phyloP scores from a whole-genome alignment of 2,888 invertebrate genomes.

The Callyntrura guangdongensis region DNA sequence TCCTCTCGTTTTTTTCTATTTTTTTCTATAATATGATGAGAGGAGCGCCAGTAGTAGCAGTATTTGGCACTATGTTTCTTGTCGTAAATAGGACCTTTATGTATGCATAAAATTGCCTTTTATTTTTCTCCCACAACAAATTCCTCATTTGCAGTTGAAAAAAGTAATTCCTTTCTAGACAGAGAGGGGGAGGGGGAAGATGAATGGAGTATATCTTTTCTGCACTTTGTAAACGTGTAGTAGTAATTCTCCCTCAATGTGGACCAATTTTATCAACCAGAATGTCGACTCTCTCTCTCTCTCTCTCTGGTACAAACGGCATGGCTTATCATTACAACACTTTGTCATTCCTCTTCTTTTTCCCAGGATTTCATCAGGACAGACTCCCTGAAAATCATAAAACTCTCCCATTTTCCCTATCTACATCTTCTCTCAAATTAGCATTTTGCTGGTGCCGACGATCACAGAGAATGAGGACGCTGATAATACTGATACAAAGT shows the following conservation, averaged over 20 bases:
- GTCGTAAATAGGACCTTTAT: not conserved
- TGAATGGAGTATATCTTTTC: not conserved
- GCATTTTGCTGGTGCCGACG: no score
- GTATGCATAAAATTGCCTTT: slow-evolving; percentile 52
- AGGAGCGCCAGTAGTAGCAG: slow-evolving; percentile 13
- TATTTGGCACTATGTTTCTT: not conserved
- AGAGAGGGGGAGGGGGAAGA: not conserved
- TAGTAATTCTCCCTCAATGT: not conserved
- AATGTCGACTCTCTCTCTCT: not conserved
- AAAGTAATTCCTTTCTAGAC: no score
- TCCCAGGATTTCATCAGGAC: no score
- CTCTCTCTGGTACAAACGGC: not conserved
- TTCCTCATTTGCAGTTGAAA: not conserved
- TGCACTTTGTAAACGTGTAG: not conserved
- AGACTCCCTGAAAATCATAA: no score
- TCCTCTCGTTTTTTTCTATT: not conserved
- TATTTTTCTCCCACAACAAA: slow-evolving; percentile 31
- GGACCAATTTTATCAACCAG: not conserved
- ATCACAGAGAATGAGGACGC: not conserved
- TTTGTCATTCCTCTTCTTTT: no score
- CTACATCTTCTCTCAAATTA: no score
- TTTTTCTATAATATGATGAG: not conserved
- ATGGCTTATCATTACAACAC: no score
- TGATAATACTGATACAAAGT: not conserved
- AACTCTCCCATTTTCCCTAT: no score